A percentile compares a stretch with the other conserved stretches of the same genome.
Conservation (phyloP, 2,113 vertebrate genomes). For the Cyanistes caeruleus region DNA sequence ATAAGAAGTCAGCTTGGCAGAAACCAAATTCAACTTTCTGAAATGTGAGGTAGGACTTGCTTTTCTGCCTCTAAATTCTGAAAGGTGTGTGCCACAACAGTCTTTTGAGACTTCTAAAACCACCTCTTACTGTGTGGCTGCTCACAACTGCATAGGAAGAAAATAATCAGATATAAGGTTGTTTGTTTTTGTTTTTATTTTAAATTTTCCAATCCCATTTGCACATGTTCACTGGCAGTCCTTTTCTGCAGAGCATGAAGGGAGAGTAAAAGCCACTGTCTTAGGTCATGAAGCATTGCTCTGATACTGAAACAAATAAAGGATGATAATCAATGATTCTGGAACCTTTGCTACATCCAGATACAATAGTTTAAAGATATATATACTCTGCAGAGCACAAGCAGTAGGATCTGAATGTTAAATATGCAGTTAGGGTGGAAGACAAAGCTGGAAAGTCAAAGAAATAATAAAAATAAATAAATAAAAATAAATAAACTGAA, state of each 20-base stretch:
- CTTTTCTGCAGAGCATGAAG: neutral
- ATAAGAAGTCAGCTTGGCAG: neutral
- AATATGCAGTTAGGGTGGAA: constrained; percentile 30
- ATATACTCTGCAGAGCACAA: neutral
- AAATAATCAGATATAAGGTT: neutral
- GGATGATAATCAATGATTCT: neutral
- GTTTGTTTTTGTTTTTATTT: neutral
- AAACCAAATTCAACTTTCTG: neutral
- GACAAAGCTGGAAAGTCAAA: constrained; percentile 24
- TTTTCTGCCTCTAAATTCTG: neutral
- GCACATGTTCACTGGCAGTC: neutral
- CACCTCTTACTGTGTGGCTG: neutral
- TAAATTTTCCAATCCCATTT: neutral
- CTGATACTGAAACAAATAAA: neutral
- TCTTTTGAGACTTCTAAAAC: neutral
- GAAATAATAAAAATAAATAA: constrained; percentile 40
- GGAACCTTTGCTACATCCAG: neutral
- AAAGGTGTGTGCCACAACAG: neutral
- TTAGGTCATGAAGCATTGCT: neutral
- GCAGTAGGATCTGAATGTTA: constrained; percentile 45
- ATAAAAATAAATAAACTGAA: neutral
- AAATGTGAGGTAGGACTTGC: neutral
- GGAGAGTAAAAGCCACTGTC: neutral
- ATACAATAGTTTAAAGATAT: neutral
- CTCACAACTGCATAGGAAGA: neutral